phyloP scores from a whole-genome alignment of 2,888 invertebrate genomes.

The Agrenia bidenticulata region DNA sequence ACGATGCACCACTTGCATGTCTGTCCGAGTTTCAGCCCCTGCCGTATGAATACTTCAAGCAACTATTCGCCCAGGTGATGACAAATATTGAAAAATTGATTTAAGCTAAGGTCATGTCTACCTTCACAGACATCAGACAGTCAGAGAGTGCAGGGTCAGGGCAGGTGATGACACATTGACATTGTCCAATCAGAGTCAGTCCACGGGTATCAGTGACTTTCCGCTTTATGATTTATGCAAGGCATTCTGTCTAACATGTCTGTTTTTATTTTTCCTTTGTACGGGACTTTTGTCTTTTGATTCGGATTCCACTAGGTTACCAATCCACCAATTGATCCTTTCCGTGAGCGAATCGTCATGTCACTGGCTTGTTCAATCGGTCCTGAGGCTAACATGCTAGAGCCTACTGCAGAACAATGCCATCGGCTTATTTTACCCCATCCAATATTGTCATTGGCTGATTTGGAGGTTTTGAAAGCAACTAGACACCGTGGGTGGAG shows the following conservation, averaged over 20 bases:
- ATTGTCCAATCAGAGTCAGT: slow-evolving; percentile 21
- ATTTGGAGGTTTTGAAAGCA: slow-evolving; percentile 81
- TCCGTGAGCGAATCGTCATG: slow-evolving; percentile 98
- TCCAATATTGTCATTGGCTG: slow-evolving; percentile 88
- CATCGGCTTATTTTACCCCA: slow-evolving; percentile 90
- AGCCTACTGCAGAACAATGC: slow-evolving; percentile 82
- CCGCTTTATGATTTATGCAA: slow-evolving; percentile 12
- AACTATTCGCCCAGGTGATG: slow-evolving; percentile 89
- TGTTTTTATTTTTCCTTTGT: slow-evolving; percentile 16
- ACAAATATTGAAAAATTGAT: slow-evolving; percentile 18
- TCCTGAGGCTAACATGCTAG: slow-evolving; percentile 90
- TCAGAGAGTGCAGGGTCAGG: slow-evolving; percentile 21
- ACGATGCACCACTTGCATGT: slow-evolving; percentile 96
- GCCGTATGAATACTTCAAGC: slow-evolving; percentile 96
- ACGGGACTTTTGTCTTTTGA: slow-evolving; percentile 10
- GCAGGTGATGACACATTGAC: slow-evolving; percentile 25
- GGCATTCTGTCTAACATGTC: background rate
- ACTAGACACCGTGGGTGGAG: slow-evolving; percentile 86
- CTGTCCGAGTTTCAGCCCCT: slow-evolving; percentile 92
- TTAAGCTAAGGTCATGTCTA: slow-evolving; percentile 16
- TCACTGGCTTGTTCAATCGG: slow-evolving; percentile 95
- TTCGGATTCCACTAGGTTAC: slow-evolving; percentile 66
- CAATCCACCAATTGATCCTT: slow-evolving; percentile 99
- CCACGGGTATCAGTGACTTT: slow-evolving; percentile 26
- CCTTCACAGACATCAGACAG: slow-evolving; percentile 18